These are phyloP conservation scores for Phorcus lineatus DNA, from an alignment of 2,888 invertebrate species.

Conservation along the genomic window DNA sequence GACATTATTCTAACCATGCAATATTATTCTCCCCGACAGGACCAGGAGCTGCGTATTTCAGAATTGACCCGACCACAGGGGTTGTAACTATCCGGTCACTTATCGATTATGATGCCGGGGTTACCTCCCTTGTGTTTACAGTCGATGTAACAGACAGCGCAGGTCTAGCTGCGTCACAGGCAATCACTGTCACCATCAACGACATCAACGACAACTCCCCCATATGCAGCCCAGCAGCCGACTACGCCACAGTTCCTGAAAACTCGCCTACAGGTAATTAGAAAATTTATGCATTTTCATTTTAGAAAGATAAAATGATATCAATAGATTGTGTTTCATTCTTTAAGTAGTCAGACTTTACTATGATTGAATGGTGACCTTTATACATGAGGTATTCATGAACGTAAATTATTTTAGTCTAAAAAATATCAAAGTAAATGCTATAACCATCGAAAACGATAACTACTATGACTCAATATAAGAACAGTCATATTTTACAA, in stretches of 20 bases:
- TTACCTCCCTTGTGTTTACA: conserved; percentile 31
- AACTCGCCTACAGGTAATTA: conserved; percentile 10
- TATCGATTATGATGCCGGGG: conserved; percentile 52
- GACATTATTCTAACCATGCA: too few species aligned
- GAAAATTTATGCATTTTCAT: neutral
- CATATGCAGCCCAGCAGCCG: conserved; percentile 36
- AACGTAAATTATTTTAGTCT: too few species aligned
- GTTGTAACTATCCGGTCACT: conserved; percentile 46
- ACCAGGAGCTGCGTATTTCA: conserved; percentile 31
- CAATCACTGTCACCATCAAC: conserved; percentile 40
- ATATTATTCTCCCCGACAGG: neutral
- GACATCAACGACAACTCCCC: conserved; percentile 55
- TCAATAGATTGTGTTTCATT: too few species aligned
- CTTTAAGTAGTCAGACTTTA: too few species aligned
- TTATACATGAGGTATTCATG: too few species aligned
- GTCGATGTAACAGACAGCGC: conserved; percentile 42
- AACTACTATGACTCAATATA: too few species aligned
- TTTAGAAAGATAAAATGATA: neutral
- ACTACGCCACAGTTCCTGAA: conserved; percentile 26
- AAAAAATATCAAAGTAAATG: too few species aligned
- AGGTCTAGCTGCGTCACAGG: conserved; percentile 34
- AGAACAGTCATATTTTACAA: too few species aligned
- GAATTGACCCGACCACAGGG: conserved; percentile 47
- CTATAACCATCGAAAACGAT: too few species aligned
- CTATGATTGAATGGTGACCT: too few species aligned